A percentile compares a stretch with the other conserved stretches of the same genome.
phyloP scores from a whole-genome alignment of 2,797 vertebrate species.

The Micromesistius poutassou region DNA sequence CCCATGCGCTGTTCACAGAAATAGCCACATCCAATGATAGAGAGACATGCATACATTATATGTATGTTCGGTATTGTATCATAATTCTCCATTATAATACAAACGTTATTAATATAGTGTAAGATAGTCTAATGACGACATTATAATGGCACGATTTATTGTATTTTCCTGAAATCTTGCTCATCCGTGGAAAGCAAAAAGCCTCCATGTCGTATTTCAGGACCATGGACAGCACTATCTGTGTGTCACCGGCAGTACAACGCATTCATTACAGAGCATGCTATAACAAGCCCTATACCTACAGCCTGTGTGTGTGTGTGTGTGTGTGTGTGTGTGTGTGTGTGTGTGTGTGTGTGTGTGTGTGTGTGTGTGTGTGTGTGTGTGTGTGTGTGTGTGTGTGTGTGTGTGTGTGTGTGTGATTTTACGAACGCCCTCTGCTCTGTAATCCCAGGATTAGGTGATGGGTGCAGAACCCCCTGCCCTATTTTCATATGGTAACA shows the following conservation, averaged over 20 bases:
- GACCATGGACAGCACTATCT: neutral
- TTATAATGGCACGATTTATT: neutral
- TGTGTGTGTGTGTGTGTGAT: constrained; percentile 7
- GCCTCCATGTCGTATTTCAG: neutral
- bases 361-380: neutral
- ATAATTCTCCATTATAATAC: neutral
- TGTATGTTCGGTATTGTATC: neutral
- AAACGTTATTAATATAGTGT: neutral
- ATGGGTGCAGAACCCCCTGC: constrained; percentile 48
- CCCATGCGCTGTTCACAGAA: neutral
- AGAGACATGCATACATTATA: neutral
- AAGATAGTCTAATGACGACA: neutral
- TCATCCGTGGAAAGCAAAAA: neutral
- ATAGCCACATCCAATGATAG: neutral
- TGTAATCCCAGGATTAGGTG: constrained; percentile 69
- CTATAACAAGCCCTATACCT: neutral
- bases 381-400: neutral
- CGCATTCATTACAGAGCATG: neutral
- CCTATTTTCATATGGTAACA: constrained; percentile 59
- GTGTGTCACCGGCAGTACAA: neutral
- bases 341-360: neutral
- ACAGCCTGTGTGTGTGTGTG: neutral
- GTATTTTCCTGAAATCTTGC: neutral
- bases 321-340: neutral
- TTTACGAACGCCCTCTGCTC: constrained; percentile 41